phyloP scores from a whole-genome alignment of 2,888 invertebrate genomes.

The Dinocampus coccinellae region DNA sequence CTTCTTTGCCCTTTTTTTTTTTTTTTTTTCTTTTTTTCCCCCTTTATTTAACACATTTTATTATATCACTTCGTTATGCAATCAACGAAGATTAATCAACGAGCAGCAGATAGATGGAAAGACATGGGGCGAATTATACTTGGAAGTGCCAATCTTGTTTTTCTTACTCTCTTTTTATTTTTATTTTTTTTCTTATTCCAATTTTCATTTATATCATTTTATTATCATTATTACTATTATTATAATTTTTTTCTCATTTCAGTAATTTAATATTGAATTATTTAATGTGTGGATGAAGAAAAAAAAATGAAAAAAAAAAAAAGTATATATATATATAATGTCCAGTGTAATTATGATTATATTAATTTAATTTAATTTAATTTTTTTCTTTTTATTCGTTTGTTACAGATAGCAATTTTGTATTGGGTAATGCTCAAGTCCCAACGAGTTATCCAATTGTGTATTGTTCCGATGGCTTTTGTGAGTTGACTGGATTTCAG shows the following conservation, averaged over 20 bases:
- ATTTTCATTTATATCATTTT: too few relatives aligned
- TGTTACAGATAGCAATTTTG: slow-evolving; percentile 93
- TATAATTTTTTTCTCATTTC: background rate
- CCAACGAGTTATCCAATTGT: slow-evolving; percentile 90
- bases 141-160: background rate
- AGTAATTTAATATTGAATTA: background rate
- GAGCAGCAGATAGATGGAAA: background rate
- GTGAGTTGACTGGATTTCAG: slow-evolving; percentile 93
- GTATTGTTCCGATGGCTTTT: slow-evolving; percentile 96
- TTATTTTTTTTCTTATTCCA: background rate
- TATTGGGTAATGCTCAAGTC: slow-evolving; percentile 95
- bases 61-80: background rate
- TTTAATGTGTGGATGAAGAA: background rate
- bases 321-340: too few relatives aligned
- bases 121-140: background rate
- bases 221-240: too few relatives aligned
- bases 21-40: background rate
- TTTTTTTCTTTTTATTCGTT: slow-evolving; percentile 7
- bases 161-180: background rate
- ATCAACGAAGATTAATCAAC: background rate
- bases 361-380: background rate
- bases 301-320: background rate
- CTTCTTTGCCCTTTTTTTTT: too few relatives aligned
- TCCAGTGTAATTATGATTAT: background rate
- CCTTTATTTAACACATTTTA: background rate